Conservation (phyloP, 2,888 invertebrate species). For the Melitaea athalia region DNA sequence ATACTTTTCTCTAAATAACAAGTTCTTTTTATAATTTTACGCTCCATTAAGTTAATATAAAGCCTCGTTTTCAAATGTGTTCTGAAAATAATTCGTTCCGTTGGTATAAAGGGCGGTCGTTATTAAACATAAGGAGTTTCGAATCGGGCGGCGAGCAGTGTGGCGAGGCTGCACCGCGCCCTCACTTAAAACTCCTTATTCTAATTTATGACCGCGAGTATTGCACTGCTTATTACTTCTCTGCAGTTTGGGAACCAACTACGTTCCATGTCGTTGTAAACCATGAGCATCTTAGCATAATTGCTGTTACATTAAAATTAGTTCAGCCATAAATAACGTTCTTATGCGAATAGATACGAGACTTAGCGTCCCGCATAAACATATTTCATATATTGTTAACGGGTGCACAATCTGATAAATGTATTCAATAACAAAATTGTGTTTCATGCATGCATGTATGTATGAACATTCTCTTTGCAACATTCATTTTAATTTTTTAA, state of each 20-base stretch:
- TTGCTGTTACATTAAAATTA: slow-evolving; percentile 77
- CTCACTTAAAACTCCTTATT: slow-evolving; percentile 74
- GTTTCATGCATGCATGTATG: not conserved
- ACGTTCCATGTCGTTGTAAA: slow-evolving; percentile 78
- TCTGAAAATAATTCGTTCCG: not conserved
- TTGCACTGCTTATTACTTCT: slow-evolving; percentile 79
- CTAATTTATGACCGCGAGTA: slow-evolving; percentile 75
- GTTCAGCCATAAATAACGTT: slow-evolving; percentile 75
- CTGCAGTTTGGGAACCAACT: slow-evolving; percentile 75
- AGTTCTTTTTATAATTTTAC: too few relatives aligned
- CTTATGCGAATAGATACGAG: slow-evolving; percentile 60
- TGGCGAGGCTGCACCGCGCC: slow-evolving; percentile 50
- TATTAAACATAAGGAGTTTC: slow-evolving; percentile 41
- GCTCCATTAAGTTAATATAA: too few relatives aligned
- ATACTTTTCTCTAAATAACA: too few relatives aligned
- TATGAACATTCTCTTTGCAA: not conserved
- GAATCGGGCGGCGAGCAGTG: slow-evolving; percentile 38
- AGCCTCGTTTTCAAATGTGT: not conserved
- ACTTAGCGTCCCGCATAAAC: slow-evolving; percentile 36
- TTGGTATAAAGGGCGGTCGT: slow-evolving; percentile 3
- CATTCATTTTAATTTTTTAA: not conserved
- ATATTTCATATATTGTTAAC: slow-evolving; percentile 32
- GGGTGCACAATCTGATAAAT: slow-evolving; percentile 22
- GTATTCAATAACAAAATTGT: slow-evolving; percentile 16
- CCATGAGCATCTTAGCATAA: slow-evolving; percentile 78